phyloP scores from a whole-genome alignment of 2,113 vertebrate species.

The Pristiophorus japonicus region DNA sequence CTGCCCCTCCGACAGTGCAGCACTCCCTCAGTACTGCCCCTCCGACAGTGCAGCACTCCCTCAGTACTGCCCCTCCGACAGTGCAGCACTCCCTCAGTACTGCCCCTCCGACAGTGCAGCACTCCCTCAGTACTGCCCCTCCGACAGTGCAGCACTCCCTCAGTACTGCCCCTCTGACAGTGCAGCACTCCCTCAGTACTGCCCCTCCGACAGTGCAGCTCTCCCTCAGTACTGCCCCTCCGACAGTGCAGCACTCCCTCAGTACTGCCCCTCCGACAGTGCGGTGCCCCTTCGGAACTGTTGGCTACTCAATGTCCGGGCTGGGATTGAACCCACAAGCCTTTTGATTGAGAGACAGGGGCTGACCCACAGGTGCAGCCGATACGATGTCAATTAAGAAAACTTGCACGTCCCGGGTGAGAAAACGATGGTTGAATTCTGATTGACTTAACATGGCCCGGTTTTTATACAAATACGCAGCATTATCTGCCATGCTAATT shows the following conservation, averaged over 20 bases:
- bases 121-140: no score
- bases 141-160: not conserved
- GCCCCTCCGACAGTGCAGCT: no score
- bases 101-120: not conserved
- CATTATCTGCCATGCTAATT: slow-evolving; percentile 31
- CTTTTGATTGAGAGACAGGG: not conserved
- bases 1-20: not conserved
- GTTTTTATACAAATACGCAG: slow-evolving; percentile 28
- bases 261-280: not conserved
- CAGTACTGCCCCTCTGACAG: not conserved
- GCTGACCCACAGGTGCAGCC: not conserved
- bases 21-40: not conserved
- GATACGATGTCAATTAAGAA: slow-evolving; percentile 11
- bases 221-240: no score
- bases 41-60: not conserved
- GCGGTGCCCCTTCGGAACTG: not conserved
- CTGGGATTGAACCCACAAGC: not conserved
- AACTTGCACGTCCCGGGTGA: not conserved
- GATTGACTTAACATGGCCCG: slow-evolving; percentile 21
- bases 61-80: not conserved
- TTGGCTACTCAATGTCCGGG: no score
- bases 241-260: no score
- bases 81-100: not conserved
- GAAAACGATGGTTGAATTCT: not conserved
- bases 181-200: not conserved